These are phyloP conservation scores for Dromococcyx pavoninus DNA, from an alignment of 2,797 vertebrate species.

Conservation along the genomic window DNA sequence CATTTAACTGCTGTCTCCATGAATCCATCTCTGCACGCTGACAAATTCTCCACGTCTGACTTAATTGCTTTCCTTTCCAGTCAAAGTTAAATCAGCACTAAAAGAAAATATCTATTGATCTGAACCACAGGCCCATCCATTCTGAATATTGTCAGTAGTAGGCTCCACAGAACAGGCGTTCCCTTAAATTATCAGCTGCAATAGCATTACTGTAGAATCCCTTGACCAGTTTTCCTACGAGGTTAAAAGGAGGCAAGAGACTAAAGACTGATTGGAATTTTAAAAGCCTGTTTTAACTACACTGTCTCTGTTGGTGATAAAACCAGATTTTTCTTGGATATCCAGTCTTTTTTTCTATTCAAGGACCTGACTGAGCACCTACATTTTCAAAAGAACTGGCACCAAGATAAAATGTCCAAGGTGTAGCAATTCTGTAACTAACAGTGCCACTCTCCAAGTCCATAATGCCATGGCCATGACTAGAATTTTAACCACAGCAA, in stretches of 20 bases:
- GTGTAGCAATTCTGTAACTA: not conserved
- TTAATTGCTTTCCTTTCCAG: conserved; percentile 50
- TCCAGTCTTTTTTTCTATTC: not conserved
- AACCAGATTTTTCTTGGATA: not conserved
- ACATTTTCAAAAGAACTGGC: not conserved
- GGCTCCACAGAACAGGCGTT: not conserved
- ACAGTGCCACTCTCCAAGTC: not conserved
- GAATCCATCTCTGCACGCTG: not conserved
- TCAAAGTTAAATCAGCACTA: conserved; percentile 39
- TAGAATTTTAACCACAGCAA: not conserved
- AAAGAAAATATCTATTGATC: conserved; percentile 35
- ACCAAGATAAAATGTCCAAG: not conserved
- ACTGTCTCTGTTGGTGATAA: not conserved
- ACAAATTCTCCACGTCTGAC: not conserved
- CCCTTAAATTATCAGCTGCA: not conserved
- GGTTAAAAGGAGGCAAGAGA: not conserved
- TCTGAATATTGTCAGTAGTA: not conserved
- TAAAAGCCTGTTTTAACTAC: not conserved
- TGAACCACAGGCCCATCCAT: not conserved
- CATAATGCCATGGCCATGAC: not conserved
- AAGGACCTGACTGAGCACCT: not conserved
- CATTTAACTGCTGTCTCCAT: not conserved
- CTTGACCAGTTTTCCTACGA: not conserved
- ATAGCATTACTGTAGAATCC: not conserved
- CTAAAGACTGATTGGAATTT: not conserved